These are phyloP conservation scores for Triplophysa tibetana DNA, from an alignment of 2,113 vertebrate species.

Conservation along the genomic window DNA sequence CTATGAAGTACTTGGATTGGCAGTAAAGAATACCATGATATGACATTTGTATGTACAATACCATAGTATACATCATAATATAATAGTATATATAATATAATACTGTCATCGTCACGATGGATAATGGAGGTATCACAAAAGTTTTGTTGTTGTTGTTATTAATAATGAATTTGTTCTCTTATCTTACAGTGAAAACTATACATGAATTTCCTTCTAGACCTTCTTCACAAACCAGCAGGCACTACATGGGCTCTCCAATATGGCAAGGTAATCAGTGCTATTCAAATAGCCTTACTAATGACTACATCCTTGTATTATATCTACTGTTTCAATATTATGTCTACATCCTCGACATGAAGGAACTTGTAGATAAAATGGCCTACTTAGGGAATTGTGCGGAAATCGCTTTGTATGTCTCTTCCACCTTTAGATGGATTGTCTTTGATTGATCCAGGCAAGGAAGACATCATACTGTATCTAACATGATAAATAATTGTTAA, in stretches of 20 bases:
- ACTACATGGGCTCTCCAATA: slow-evolving; percentile 62
- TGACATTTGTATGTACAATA: too few species aligned
- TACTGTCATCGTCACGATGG: too few species aligned
- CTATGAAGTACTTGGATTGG: too few species aligned
- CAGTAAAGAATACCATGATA: background rate
- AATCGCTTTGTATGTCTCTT: background rate
- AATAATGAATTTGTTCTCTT: slow-evolving; percentile 19
- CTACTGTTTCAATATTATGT: background rate
- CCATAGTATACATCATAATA: too few species aligned
- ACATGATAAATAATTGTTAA: background rate
- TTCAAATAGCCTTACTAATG: background rate
- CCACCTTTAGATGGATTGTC: slow-evolving; percentile 9
- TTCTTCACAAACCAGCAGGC: slow-evolving; percentile 28
- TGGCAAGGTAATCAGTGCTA: slow-evolving; percentile 66
- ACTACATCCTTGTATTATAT: background rate
- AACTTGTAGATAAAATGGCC: background rate
- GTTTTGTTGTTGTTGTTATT: too few species aligned
- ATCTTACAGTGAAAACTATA: slow-evolving; percentile 65
- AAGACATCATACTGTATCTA: background rate
- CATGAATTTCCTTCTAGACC: slow-evolving; percentile 56
- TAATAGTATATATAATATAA: too few species aligned
- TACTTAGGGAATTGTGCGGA: background rate
- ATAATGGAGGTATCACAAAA: too few species aligned
- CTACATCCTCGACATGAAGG: background rate
- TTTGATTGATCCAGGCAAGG: slow-evolving; percentile 8